Percentiles rank a stretch among this genome's conserved stretches.
Evolutionary conservation across 2,888 invertebrate species (phyloP).

Genomic region (Drosophila meridiana): DNA sequence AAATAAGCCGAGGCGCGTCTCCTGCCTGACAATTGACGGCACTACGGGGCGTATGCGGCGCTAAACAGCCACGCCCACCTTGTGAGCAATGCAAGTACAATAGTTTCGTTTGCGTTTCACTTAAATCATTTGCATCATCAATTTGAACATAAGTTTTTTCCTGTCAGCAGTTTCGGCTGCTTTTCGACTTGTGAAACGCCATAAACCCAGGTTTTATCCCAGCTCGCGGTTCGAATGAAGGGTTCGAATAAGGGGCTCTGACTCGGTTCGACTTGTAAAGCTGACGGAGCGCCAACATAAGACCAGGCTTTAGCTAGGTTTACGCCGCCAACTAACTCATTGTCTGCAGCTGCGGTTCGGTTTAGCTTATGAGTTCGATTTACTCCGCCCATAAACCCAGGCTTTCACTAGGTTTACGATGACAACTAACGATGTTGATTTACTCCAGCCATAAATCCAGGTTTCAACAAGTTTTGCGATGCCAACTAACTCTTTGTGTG

Average conservation of each 20-base stretch:
- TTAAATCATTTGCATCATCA: slow-evolving; percentile 4
- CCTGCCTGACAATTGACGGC: slow-evolving; percentile 4
- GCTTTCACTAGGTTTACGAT: neutral
- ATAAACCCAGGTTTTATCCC: neutral
- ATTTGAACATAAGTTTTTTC: neutral
- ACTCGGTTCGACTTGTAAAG: neutral
- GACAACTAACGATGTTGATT: neutral
- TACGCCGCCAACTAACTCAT: neutral
- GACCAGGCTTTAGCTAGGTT: neutral
- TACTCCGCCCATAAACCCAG: neutral
- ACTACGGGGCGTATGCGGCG: slow-evolving; percentile 32
- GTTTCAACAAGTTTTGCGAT: neutral
- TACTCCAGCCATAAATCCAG: neutral
- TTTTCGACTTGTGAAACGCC: neutral
- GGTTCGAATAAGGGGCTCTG: neutral
- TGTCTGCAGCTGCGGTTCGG: neutral
- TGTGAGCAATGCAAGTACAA: neutral
- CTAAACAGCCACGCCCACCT: neutral
- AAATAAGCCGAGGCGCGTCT: slow-evolving; percentile 9
- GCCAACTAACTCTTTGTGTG: neutral
- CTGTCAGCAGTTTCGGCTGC: neutral
- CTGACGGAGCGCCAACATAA: neutral
- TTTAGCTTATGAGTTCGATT: neutral
- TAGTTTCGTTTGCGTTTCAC: neutral
- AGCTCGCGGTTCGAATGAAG: neutral